phyloP scores from a whole-genome alignment of 2,797 vertebrate genomes.

The Anisognathus igniventris region DNA sequence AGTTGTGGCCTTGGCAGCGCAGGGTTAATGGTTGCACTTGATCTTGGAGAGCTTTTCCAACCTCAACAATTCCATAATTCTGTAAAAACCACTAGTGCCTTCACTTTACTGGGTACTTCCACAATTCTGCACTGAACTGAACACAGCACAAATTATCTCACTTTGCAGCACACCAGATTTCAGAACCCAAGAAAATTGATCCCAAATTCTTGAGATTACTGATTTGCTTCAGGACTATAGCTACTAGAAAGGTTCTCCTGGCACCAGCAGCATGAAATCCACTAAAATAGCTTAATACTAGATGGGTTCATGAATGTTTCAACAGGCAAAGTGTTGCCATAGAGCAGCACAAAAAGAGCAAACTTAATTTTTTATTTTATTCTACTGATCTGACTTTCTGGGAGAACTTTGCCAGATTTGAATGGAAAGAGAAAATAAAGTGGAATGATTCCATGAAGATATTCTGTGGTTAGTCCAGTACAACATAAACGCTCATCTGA shows the following conservation, averaged over 20 bases:
- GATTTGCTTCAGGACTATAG: background rate
- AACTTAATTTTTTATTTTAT: background rate
- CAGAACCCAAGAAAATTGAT: background rate
- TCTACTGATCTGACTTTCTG: background rate
- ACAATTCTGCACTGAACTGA: background rate
- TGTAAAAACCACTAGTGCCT: background rate
- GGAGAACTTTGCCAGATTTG: background rate
- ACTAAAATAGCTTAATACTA: background rate
- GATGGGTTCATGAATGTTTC: conserved; percentile 1
- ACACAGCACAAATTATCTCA: background rate
- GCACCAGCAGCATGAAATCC: background rate
- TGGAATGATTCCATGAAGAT: background rate
- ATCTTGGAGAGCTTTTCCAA: background rate
- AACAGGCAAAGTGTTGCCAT: background rate
- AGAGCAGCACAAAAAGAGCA: background rate
- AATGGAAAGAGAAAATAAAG: background rate
- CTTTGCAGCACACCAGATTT: background rate
- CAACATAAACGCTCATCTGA: background rate
- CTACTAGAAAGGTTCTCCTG: background rate
- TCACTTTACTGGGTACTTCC: background rate
- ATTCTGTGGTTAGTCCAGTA: background rate
- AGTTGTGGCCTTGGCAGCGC: background rate
- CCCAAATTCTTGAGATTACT: background rate
- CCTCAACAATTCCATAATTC: background rate
- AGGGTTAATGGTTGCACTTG: background rate